These are phyloP conservation scores for Elgaria multicarinata DNA, from an alignment of 2,113 vertebrate genomes.

Conservation along the genomic window DNA sequence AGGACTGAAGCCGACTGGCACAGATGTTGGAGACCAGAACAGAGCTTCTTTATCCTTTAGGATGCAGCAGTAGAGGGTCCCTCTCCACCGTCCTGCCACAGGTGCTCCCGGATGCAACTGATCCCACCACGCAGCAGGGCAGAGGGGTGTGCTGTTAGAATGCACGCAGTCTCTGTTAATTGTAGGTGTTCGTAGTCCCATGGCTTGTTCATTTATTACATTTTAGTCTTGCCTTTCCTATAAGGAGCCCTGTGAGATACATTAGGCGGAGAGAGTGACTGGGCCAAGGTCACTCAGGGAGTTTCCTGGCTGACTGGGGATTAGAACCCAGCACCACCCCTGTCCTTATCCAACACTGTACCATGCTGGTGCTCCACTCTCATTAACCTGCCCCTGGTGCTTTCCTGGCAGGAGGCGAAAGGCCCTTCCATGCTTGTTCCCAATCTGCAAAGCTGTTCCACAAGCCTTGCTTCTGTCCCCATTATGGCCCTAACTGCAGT, in stretches of 20 bases:
- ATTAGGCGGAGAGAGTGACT: not conserved
- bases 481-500: not conserved
- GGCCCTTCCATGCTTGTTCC: conserved; percentile 9
- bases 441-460: not conserved
- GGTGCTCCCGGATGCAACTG: not conserved
- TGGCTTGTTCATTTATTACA: not conserved
- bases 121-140: not conserved
- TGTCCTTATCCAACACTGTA: not conserved
- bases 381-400: not conserved
- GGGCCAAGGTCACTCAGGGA: not conserved
- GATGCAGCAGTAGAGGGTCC: no score
- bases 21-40: not conserved
- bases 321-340: not conserved
- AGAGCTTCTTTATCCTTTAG: not conserved
- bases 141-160: not conserved
- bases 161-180: not conserved
- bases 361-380: not conserved
- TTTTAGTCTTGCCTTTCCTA: not conserved
- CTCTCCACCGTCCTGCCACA: not conserved
- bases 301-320: not conserved
- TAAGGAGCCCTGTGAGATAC: not conserved
- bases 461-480: not conserved
- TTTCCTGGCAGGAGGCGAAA: not conserved
- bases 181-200: accelerated
- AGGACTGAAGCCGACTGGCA: not conserved